These are phyloP conservation scores for Ptilonorhynchus violaceus DNA, from an alignment of 2,113 vertebrate genomes.

Conservation along the genomic window DNA sequence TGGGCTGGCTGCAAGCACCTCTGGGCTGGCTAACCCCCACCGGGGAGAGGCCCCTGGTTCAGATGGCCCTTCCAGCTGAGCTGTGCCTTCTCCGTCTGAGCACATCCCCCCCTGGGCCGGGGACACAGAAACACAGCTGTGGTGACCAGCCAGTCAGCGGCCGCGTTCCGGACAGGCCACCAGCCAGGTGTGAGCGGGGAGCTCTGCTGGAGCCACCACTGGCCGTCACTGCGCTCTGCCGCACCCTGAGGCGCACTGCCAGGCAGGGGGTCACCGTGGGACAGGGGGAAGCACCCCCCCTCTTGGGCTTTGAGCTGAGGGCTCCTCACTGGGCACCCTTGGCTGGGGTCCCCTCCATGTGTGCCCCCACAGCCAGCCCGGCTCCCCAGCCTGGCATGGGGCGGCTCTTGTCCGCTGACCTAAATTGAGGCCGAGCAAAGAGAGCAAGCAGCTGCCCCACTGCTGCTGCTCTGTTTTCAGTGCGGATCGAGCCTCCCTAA, in stretches of 20 bases:
- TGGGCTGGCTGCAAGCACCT: not conserved
- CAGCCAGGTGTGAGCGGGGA: not conserved
- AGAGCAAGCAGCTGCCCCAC: constrained; percentile 65
- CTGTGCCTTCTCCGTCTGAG: not conserved
- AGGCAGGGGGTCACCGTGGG: not conserved
- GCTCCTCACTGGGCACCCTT: accelerated
- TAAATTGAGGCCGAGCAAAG: constrained; percentile 64
- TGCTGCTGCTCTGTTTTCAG: constrained; percentile 75
- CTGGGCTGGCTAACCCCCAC: not conserved
- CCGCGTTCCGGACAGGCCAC: not conserved
- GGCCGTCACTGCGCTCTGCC: not conserved
- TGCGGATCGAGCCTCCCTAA: constrained; percentile 86
- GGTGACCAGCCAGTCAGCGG: not conserved
- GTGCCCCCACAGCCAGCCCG: not conserved
- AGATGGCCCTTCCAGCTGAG: not conserved
- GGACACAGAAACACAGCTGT: not conserved
- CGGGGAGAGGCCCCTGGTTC: accelerated
- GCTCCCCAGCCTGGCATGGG: not conserved
- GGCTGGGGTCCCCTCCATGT: not conserved
- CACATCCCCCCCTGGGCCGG: not conserved
- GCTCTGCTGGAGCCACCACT: not conserved
- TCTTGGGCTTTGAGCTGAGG: not conserved
- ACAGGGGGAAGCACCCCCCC: accelerated
- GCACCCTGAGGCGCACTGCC: accelerated
- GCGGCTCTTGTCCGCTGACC: constrained; percentile 53